These are phyloP conservation scores for Petaurus breviceps DNA, from an alignment of 2,113 vertebrate genomes.

Conservation along the genomic window DNA sequence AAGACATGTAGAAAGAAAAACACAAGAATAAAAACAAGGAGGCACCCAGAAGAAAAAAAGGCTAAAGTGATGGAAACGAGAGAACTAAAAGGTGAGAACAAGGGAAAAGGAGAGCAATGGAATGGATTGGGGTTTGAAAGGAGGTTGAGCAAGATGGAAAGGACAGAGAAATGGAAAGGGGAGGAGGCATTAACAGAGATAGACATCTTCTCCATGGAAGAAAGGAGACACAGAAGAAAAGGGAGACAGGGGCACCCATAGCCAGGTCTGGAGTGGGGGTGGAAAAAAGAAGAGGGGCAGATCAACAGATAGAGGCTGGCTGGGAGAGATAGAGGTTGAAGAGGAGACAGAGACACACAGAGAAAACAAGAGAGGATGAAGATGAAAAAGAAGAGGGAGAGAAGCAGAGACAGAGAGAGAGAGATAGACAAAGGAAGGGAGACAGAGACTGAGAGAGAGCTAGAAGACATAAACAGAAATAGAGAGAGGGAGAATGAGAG, in stretches of 20 bases:
- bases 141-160: not conserved
- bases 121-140: not conserved
- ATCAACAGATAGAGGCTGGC: not conserved
- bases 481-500: not conserved
- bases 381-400: not conserved
- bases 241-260: not conserved
- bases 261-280: not conserved
- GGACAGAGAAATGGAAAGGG: not conserved
- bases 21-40: not conserved
- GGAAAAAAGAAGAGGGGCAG: not conserved
- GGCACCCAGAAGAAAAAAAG: not conserved
- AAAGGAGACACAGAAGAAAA: not conserved
- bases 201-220: not conserved
- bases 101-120: not conserved
- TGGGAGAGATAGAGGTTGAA: not conserved
- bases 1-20: not conserved
- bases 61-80: not conserved
- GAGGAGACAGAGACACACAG: not conserved
- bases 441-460: no score
- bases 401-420: not conserved
- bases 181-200: not conserved
- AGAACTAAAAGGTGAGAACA: no score
- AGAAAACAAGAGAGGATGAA: no score
- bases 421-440: not conserved
- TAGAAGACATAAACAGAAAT: not conserved